phyloP scores from a whole-genome alignment of 2,113 vertebrate genomes.

The Polypterus bichir region DNA sequence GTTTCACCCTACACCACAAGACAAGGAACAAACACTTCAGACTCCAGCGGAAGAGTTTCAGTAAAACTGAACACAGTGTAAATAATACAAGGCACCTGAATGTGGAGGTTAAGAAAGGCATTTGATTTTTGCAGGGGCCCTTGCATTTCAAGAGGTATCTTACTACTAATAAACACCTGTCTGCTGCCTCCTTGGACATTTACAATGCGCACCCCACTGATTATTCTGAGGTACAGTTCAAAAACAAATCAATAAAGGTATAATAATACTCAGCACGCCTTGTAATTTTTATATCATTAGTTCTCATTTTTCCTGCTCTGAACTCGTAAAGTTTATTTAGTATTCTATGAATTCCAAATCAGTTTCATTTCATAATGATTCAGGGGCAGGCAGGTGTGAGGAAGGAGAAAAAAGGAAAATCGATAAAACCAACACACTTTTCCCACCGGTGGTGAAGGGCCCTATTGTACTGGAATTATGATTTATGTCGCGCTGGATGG shows the following conservation, averaged over 20 bases:
- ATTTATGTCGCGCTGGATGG: constrained; percentile 93
- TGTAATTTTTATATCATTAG: constrained; percentile 98
- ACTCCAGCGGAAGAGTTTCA: neutral
- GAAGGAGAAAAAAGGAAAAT: constrained; percentile 54
- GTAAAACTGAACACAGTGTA: neutral
- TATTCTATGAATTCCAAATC: constrained; percentile 99
- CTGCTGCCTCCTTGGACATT: constrained; percentile 26
- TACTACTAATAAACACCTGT: too few relatives aligned
- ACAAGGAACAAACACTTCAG: neutral
- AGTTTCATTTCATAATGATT: constrained; percentile 98
- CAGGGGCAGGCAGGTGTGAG: constrained; percentile 48
- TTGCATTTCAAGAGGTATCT: too few relatives aligned
- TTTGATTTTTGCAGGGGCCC: too few relatives aligned
- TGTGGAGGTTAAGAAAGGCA: too few relatives aligned
- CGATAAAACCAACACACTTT: constrained; percentile 94
- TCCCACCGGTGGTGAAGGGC: constrained; percentile 86
- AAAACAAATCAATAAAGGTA: constrained; percentile 95
- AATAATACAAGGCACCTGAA: too few relatives aligned
- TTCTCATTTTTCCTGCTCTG: constrained; percentile 61
- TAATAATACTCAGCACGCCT: constrained; percentile 92
- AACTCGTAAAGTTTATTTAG: constrained; percentile 95
- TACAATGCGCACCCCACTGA: constrained; percentile 48
- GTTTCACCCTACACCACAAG: too few relatives aligned
- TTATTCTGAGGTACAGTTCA: constrained; percentile 85
- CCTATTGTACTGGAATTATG: constrained; percentile 98